These are phyloP conservation scores for Chloropsis cyanopogon DNA, from an alignment of 2,113 vertebrate genomes.

Conservation along the genomic window DNA sequence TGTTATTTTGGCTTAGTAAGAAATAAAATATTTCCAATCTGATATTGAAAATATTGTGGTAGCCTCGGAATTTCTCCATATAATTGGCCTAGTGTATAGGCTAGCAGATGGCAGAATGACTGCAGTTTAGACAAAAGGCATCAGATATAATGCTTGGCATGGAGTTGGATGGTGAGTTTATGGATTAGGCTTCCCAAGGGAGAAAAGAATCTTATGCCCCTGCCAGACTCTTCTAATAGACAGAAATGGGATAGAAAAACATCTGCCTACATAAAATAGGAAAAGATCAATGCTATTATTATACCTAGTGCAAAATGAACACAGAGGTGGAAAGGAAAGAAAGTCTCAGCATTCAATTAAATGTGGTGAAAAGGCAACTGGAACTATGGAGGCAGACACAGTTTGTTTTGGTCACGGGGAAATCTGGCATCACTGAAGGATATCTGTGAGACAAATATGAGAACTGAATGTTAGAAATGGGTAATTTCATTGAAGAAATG, in stretches of 20 bases:
- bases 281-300: neutral
- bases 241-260: neutral
- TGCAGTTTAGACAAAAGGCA: neutral
- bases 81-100: neutral
- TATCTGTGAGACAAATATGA: neutral
- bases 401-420: neutral
- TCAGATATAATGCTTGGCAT: neutral
- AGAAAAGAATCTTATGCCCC: neutral
- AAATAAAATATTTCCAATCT: neutral
- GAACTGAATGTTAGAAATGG: neutral
- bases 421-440: neutral
- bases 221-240: neutral
- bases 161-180: neutral
- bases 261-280: neutral
- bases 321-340: neutral
- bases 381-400: neutral
- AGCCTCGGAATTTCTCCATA: neutral
- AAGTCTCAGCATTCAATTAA: neutral
- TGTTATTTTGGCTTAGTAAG: neutral
- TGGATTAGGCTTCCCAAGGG: neutral
- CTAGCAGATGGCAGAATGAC: neutral
- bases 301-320: neutral
- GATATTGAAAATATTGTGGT: neutral
- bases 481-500: neutral
- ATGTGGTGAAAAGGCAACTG: neutral